phyloP scores from a whole-genome alignment of 2,888 invertebrate genomes.

The Drosophila lutescens region DNA sequence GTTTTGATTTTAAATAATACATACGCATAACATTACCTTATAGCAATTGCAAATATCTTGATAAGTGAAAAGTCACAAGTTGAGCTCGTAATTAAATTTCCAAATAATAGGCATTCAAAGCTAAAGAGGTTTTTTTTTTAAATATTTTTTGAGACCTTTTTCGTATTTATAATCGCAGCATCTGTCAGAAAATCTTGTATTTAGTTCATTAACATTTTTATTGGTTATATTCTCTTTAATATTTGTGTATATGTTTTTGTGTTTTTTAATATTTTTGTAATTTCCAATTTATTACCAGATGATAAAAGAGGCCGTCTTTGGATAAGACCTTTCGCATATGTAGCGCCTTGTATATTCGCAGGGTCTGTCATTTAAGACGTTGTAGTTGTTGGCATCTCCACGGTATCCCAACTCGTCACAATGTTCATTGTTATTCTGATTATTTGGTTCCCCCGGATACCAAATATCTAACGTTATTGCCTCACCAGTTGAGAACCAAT shows the following conservation, averaged over 20 bases:
- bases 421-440: neutral
- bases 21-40: too few species aligned
- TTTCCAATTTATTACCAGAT: slow-evolving; percentile 1
- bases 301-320: slow-evolving; percentile 19
- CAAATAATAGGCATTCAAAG: too few species aligned
- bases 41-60: too few species aligned
- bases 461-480: neutral
- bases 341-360: neutral
- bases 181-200: too few species aligned
- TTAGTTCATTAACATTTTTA: too few species aligned
- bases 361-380: neutral
- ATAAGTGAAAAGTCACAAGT: too few species aligned
- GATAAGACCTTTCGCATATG: slow-evolving; percentile 13
- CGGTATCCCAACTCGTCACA: slow-evolving; percentile 1
- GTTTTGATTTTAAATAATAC: too few species aligned
- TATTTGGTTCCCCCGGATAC: neutral
- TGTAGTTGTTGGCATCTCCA: neutral
- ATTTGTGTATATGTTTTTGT: neutral
- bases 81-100: too few species aligned
- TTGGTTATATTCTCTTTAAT: too few species aligned
- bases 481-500: slow-evolving; percentile 8
- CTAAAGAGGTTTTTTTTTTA: too few species aligned
- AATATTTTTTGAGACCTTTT: too few species aligned
- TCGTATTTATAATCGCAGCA: too few species aligned
- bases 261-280: neutral